A percentile compares a stretch with the other conserved stretches of the same genome.
phyloP scores from a whole-genome alignment of 92 coral and sea anemone genomes.

The Epizoanthus fatuus region DNA sequence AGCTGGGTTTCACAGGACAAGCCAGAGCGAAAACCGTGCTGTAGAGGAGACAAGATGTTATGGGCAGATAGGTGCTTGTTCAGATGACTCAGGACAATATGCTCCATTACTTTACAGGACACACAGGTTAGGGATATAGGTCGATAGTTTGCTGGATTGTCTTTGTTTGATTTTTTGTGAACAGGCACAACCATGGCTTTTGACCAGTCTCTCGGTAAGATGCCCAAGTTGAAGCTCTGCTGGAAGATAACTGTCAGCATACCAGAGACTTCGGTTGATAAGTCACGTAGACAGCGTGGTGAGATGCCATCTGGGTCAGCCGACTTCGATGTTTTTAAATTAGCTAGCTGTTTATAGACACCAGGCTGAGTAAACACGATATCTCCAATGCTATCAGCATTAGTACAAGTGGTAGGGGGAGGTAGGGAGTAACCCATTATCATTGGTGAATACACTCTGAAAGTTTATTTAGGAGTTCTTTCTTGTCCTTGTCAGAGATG shows the following conservation, averaged over 20 bases:
- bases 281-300: no score
- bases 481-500: background rate
- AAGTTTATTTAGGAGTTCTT: background rate
- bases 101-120: constrained; percentile 61
- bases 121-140: constrained; percentile 66
- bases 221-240: constrained; percentile 34
- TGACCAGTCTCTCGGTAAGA: constrained; percentile 59
- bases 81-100: constrained; percentile 34
- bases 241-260: constrained; percentile 35
- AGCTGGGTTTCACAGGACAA: constrained; percentile 49
- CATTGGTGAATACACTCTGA: constrained; percentile 2
- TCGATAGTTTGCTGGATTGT: constrained; percentile 45
- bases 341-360: no score
- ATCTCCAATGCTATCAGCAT: no score
- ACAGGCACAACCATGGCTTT: constrained; percentile 49
- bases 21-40: constrained; percentile 43
- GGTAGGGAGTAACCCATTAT: constrained; percentile 35
- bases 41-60: constrained; percentile 18
- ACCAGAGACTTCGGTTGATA: constrained; percentile 7
- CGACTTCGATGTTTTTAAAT: no score
- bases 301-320: no score
- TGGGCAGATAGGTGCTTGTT: constrained; percentile 35
- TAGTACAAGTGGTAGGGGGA: no score
- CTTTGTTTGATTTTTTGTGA: constrained; percentile 38
- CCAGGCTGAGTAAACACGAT: no score